phyloP scores from a whole-genome alignment of 2,888 invertebrate genomes.

The Hirudinaria manillensis region DNA sequence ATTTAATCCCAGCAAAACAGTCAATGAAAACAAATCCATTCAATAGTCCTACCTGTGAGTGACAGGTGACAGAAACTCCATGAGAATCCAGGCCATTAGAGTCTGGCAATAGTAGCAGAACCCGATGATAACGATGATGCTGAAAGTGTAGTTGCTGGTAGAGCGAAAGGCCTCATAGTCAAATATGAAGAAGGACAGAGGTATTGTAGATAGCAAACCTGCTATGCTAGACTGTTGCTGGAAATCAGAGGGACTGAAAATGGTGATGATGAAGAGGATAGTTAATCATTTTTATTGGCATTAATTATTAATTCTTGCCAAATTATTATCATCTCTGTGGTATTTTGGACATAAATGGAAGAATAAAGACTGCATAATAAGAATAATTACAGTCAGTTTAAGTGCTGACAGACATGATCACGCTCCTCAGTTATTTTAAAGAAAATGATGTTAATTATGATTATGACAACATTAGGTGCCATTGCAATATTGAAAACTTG shows the following conservation, averaged over 20 bases:
- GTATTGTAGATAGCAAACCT: slow-evolving; percentile 68
- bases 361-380: too few species aligned
- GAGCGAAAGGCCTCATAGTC: slow-evolving; percentile 59
- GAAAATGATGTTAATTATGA: background rate
- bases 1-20: background rate
- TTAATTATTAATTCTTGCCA: too few species aligned
- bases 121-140: slow-evolving; percentile 66
- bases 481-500: background rate
- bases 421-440: background rate
- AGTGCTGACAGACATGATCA: too few species aligned
- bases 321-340: too few species aligned
- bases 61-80: slow-evolving; percentile 74
- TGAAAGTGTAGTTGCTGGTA: slow-evolving; percentile 56
- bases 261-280: too few species aligned
- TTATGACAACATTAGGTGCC: background rate
- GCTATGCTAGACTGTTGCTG: slow-evolving; percentile 73
- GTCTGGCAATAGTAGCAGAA: slow-evolving; percentile 74
- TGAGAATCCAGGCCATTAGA: slow-evolving; percentile 71
- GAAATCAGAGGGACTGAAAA: slow-evolving; percentile 66
- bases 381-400: too few species aligned
- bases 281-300: too few species aligned
- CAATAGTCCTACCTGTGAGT: slow-evolving; percentile 58
- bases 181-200: slow-evolving; percentile 65
- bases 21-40: background rate
- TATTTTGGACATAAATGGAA: too few species aligned